These are phyloP conservation scores for Nothocercus nigrocapillus DNA, from an alignment of 2,113 vertebrate species.

Conservation along the genomic window DNA sequence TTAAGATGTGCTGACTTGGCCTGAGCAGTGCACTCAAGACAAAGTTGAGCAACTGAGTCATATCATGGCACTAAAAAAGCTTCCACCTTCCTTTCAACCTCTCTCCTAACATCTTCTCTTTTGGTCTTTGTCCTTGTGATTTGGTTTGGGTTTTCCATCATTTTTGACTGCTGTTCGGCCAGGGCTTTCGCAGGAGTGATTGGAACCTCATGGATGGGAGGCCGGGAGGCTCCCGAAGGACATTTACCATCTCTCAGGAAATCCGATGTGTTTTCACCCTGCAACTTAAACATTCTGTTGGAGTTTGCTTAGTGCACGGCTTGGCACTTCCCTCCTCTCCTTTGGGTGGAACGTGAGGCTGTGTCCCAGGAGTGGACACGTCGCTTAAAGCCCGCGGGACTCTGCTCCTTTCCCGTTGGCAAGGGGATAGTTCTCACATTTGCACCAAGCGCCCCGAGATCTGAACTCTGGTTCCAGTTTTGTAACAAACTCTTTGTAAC, in stretches of 20 bases:
- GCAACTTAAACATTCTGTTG: not conserved
- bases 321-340: not conserved
- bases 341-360: not conserved
- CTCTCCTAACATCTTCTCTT: slow-evolving; percentile 3
- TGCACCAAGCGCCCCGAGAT: not conserved
- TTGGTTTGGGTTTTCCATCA: not conserved
- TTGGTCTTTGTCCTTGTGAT: not conserved
- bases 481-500: slow-evolving; percentile 8
- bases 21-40: slow-evolving; percentile 49
- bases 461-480: slow-evolving; percentile 30
- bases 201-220: not conserved
- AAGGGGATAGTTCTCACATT: not conserved
- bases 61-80: slow-evolving; percentile 2
- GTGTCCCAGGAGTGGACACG: not conserved
- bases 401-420: not conserved
- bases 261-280: not conserved
- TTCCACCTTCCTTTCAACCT: not conserved
- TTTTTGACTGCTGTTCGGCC: not conserved
- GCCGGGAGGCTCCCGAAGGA: not conserved
- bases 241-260: not conserved
- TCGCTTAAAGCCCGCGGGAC: not conserved
- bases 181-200: not conserved
- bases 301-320: not conserved
- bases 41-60: slow-evolving; percentile 33
- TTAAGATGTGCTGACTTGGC: slow-evolving; percentile 66